Conservation (phyloP, 1,140 invertebrate species). For the Drosophila nigrodunni region DNA sequence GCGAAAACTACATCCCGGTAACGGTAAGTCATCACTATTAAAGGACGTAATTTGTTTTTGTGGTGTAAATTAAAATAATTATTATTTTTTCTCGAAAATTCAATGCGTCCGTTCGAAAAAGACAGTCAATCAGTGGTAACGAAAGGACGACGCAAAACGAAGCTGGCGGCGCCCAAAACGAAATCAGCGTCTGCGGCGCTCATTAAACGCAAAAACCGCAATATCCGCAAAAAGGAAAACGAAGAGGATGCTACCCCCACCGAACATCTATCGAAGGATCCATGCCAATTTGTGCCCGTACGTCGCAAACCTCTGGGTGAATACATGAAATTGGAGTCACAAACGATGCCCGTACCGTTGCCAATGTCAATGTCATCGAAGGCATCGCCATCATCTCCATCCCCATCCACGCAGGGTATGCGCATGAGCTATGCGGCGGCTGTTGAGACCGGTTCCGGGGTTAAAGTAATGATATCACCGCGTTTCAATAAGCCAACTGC, state of each 20-base stretch:
- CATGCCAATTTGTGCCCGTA: constrained; percentile 51
- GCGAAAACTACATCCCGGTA: constrained; percentile 47
- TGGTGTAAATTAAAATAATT: constrained; percentile 29
- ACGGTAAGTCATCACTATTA: constrained; percentile 42
- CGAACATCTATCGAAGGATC: constrained; percentile 22
- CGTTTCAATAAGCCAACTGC: constrained; percentile 44
- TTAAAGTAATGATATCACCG: constrained; percentile 55
- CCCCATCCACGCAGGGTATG: constrained; percentile 19
- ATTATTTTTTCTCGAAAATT: constrained; percentile 17
- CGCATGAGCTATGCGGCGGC: constrained; percentile 60
- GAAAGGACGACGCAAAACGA: constrained; percentile 41
- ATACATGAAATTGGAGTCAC: constrained; percentile 43
- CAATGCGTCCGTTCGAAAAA: constrained; percentile 48
- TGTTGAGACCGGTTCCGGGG: constrained; percentile 33
- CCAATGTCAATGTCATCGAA: not conserved
- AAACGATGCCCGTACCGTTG: not conserved
- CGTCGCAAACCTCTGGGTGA: constrained; percentile 60
- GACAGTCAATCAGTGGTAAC: constrained; percentile 43
- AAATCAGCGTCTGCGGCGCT: constrained; percentile 46
- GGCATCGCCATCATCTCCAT: constrained; percentile 1
- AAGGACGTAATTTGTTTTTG: constrained; percentile 16
- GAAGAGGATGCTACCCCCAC: not conserved
- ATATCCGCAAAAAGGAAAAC: constrained; percentile 16
- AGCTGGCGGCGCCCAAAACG: constrained; percentile 51
- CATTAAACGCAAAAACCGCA: constrained; percentile 48